Conservation (phyloP, 2,113 vertebrate species). For the Pogona vitticeps region DNA sequence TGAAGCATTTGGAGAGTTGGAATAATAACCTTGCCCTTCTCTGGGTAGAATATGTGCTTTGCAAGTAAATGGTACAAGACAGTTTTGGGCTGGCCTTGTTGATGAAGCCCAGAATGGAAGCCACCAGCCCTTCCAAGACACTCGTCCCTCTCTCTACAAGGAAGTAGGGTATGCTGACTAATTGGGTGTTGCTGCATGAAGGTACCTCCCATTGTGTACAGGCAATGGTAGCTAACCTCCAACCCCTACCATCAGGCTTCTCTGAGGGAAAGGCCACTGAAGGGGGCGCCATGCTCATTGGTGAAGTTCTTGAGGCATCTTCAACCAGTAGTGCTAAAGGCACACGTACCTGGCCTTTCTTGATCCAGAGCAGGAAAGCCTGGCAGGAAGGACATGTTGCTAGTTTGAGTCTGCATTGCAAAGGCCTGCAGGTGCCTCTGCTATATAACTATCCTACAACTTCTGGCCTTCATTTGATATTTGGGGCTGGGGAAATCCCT, state of each 20-base stretch:
- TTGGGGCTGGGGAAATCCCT: background rate
- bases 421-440: background rate
- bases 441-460: background rate
- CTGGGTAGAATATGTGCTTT: background rate
- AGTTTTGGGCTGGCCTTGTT: background rate
- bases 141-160: background rate
- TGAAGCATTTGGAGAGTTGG: no score
- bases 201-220: background rate
- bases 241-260: background rate
- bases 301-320: background rate
- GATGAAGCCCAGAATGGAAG: background rate
- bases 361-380: background rate
- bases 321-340: background rate
- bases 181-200: background rate
- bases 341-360: background rate
- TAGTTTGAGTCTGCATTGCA: background rate
- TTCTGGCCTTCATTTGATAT: background rate
- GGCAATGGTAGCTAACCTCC: background rate
- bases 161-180: background rate
- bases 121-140: background rate
- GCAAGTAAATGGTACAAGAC: background rate
- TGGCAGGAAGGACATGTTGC: background rate
- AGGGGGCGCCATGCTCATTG: background rate
- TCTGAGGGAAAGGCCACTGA: background rate
- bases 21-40: no score